Percentiles rank a stretch among this genome's conserved stretches.
Evolutionary conservation across 1,140 invertebrate genomes (phyloP).

Genomic region (Aphis gossypii): DNA sequence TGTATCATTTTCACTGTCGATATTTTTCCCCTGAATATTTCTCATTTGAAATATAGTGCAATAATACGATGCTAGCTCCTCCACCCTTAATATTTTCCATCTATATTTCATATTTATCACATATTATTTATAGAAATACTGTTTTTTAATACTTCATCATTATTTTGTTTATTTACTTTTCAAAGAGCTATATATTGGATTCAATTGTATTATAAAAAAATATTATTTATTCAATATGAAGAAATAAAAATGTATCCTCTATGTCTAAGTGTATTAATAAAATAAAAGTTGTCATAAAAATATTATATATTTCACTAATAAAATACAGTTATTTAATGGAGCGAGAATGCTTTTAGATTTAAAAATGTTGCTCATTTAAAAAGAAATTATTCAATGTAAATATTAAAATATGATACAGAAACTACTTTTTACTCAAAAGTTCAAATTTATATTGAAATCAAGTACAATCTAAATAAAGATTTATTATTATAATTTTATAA

Average conservation of each 20-base stretch:
- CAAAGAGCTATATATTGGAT: neutral
- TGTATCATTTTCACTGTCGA: neutral
- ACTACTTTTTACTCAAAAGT: neutral
- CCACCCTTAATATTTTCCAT: neutral
- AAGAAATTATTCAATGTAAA: neutral
- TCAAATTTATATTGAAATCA: neutral
- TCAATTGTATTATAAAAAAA: constrained; percentile 9
- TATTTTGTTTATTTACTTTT: constrained; percentile 5
- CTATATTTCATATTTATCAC: neutral
- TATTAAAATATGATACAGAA: neutral
- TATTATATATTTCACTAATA: neutral
- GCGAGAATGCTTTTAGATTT: neutral
- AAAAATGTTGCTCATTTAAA: neutral
- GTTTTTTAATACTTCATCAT: neutral
- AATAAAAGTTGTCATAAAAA: neutral
- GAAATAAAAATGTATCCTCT: neutral
- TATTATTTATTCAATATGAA: neutral
- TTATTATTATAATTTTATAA: neutral
- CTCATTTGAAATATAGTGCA: constrained; percentile 12
- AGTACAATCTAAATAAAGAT: neutral
- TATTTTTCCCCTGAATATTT: neutral
- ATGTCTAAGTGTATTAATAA: constrained; percentile 1
- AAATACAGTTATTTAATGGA: neutral
- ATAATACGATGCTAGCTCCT: neutral
- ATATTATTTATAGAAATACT: constrained; percentile 20